phyloP scores from a whole-genome alignment of 2,888 invertebrate species.

The Steinernema hermaphroditum region DNA sequence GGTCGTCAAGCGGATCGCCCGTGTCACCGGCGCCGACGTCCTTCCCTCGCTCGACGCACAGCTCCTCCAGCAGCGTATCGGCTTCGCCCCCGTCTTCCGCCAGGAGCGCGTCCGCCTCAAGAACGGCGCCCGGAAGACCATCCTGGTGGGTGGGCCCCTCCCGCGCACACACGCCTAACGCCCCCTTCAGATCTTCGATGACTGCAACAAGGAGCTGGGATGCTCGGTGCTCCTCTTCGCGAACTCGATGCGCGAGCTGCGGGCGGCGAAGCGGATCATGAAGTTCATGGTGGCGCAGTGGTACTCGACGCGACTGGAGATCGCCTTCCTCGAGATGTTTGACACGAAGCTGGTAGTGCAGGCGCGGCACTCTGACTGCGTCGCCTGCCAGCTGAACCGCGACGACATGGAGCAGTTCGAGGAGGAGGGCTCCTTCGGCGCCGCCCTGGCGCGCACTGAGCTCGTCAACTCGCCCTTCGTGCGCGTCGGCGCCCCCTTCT shows the following conservation, averaged over 20 bases:
- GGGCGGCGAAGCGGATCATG: conserved; percentile 57
- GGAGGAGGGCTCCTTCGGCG: conserved; percentile 45
- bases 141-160: conserved; percentile 75
- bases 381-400: conserved; percentile 36
- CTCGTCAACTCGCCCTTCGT: conserved; percentile 85
- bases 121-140: conserved; percentile 74
- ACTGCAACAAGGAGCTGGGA: conserved; percentile 81
- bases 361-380: conserved; percentile 33
- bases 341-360: conserved; percentile 36
- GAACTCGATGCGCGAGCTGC: conserved; percentile 69
- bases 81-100: conserved; percentile 58
- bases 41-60: conserved; percentile 69
- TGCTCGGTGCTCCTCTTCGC: conserved; percentile 87
- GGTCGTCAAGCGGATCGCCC: conserved; percentile 79
- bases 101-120: conserved; percentile 47
- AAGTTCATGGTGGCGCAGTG: conserved; percentile 41
- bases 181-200: conserved; percentile 68
- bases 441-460: conserved; percentile 45
- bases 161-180: too few relatives aligned
- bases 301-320: conserved; percentile 89
- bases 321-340: conserved; percentile 75
- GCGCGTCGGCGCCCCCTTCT: conserved; percentile 80
- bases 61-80: conserved; percentile 68
- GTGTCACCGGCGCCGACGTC: conserved; percentile 82
- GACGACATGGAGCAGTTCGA: conserved; percentile 38